Evolutionary conservation across 2,797 vertebrate species (phyloP), one percentile per base, ranked within the genome.

Genomic region (Leptoclinus maculatus): DNA sequence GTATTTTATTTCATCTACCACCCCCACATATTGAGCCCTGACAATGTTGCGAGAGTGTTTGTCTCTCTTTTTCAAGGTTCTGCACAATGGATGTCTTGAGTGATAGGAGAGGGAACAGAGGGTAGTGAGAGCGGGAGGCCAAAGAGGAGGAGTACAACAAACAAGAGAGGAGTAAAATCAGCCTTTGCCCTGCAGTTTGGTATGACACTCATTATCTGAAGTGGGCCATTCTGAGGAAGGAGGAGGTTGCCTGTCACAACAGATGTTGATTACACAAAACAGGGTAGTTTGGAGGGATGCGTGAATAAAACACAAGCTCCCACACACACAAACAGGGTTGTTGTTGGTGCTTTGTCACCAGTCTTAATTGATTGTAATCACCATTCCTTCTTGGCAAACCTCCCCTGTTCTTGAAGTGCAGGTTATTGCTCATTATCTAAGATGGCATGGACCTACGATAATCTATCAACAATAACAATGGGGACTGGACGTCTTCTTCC

Each of bases 221-320:
- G 94, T 94, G 91, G 93, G 91, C 92, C 83, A 93, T 92, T 93
- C 92, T 87, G 86, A 91, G 87, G 81, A 91, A 94, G 87, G 87
- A 90, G 88, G 92, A 93, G 89, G 88, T 85, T 90, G 90, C 84
- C 88, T 93, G 89, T 93, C 90, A 93, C 91, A 92, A 91, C 91
- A 94, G 91, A 93, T 92, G 90, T 89, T 93, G 92, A 94, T 94
- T 94, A 92, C 92, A 92, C 94, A 93, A 94, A 94, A 93, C 91
- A 89, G 85, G 82, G 90, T 89, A 91, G 91, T 92, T 93, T 91
- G 88, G 87, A 88, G 77, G 87, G 89, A 91, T 72, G 84, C 69
- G 78, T 82, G 88, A 93, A 91, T 91, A 91, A 89, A 89, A 88
- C 77, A 89, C 85, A 83, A 80, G 74, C 86, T 63, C 36, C 51